Evolutionary conservation across 2,888 invertebrate species (phyloP).

Genomic region (Cyaniris semiargus): DNA sequence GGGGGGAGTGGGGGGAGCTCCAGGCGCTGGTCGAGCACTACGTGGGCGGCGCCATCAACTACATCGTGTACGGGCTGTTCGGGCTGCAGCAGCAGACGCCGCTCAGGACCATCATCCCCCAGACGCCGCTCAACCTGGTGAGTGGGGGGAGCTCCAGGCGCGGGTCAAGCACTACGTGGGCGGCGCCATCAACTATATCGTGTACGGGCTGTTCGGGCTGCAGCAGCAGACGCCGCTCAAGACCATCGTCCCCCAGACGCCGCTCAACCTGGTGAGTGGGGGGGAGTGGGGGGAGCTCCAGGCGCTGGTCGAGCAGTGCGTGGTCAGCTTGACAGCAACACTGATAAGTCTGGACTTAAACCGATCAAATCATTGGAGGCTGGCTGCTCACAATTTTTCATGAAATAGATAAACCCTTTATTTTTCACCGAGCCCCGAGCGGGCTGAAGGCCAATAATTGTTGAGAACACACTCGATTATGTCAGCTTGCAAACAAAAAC

Average conservation of each 20-base stretch:
- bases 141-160: slow-evolving; percentile 60
- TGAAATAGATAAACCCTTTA: no score
- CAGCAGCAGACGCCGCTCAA: no score
- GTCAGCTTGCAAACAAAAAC: no score
- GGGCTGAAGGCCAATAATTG: no score
- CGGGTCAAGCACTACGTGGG: slow-evolving; percentile 90
- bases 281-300: slow-evolving; percentile 85
- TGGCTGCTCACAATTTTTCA: no score
- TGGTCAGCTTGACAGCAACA: no score
- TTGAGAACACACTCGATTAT: no score
- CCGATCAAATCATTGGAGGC: no score
- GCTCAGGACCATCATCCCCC: slow-evolving; percentile 84
- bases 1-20: slow-evolving; percentile 68
- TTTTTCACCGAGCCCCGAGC: no score
- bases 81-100: slow-evolving; percentile 87
- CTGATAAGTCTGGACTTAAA: no score
- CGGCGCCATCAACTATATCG: no score
- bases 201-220: no score
- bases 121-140: neutral
- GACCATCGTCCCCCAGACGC: neutral
- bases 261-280: neutral
- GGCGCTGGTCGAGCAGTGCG: slow-evolving; percentile 75
- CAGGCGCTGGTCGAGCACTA: slow-evolving; percentile 87
- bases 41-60: slow-evolving; percentile 82
- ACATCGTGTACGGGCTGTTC: slow-evolving; percentile 74